Evolutionary conservation across 2,113 vertebrate genomes (phyloP).

Genomic region (Mirza zaza): DNA sequence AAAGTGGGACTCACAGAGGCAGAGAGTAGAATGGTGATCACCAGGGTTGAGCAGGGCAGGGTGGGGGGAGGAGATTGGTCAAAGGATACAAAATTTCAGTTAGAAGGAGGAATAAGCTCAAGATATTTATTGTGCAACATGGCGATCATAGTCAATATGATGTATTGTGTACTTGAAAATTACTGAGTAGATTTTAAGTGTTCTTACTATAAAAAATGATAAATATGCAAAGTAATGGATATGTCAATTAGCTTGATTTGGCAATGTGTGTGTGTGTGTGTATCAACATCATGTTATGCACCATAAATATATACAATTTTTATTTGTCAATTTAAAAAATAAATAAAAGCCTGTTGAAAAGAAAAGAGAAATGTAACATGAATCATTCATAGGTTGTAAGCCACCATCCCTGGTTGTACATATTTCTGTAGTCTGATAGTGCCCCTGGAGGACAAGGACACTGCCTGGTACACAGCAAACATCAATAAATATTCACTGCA

Average conservation of each 20-base stretch:
- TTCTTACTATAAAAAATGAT: background rate
- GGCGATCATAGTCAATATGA: background rate
- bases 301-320: background rate
- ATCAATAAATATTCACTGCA: background rate
- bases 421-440: background rate
- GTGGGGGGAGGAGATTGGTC: background rate
- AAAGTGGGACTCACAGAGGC: background rate
- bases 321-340: background rate
- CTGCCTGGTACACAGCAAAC: background rate
- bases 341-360: background rate
- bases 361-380: background rate
- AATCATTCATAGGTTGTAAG: background rate
- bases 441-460: background rate
- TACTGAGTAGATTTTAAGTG: background rate
- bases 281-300: background rate
- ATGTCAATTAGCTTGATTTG: background rate
- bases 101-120: background rate
- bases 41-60: background rate
- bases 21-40: background rate
- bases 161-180: background rate
- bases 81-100: background rate
- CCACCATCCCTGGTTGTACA: background rate
- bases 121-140: background rate
- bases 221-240: background rate
- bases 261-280: background rate